Percentiles rank a stretch among this genome's conserved stretches.
phyloP scores from a whole-genome alignment of 2,888 invertebrate genomes.

The Cynaeus angustus region DNA sequence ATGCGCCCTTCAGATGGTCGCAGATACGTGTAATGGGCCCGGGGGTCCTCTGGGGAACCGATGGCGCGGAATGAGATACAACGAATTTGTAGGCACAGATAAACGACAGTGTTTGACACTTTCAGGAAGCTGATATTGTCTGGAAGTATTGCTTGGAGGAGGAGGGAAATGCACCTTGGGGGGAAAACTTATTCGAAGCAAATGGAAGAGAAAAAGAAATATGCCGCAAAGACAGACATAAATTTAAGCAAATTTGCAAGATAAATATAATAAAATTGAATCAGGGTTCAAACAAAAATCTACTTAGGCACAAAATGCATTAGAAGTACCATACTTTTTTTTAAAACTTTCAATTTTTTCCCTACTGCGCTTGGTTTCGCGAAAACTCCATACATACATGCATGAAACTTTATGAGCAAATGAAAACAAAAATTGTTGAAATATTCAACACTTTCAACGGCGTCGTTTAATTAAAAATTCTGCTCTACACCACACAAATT shows the following conservation, averaged over 20 bases:
- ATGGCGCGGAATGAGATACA: slow-evolving; percentile 30
- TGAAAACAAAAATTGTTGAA: slow-evolving; percentile 4
- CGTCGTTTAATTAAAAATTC: slow-evolving; percentile 35
- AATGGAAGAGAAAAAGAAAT: background rate
- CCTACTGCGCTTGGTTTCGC: too few species aligned
- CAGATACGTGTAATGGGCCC: slow-evolving; percentile 19
- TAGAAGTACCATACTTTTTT: too few species aligned
- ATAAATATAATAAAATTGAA: too few species aligned
- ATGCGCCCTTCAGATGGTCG: slow-evolving; percentile 20
- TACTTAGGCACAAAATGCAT: too few species aligned
- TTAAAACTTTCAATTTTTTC: too few species aligned
- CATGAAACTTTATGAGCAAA: slow-evolving; percentile 2
- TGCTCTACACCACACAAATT: slow-evolving; percentile 26
- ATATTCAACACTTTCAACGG: slow-evolving; percentile 16
- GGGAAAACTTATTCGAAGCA: background rate
- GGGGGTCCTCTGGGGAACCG: background rate
- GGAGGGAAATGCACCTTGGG: background rate
- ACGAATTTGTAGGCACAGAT: slow-evolving; percentile 25
- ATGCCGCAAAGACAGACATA: too few species aligned
- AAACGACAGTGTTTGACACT: slow-evolving; percentile 20
- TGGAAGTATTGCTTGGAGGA: slow-evolving; percentile 8
- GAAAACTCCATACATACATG: background rate
- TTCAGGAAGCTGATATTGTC: slow-evolving; percentile 19
- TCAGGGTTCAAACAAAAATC: too few species aligned
- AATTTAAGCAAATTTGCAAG: too few species aligned